Conservation (phyloP, 2,797 vertebrate genomes). For the Clarias laeviceps region DNA sequence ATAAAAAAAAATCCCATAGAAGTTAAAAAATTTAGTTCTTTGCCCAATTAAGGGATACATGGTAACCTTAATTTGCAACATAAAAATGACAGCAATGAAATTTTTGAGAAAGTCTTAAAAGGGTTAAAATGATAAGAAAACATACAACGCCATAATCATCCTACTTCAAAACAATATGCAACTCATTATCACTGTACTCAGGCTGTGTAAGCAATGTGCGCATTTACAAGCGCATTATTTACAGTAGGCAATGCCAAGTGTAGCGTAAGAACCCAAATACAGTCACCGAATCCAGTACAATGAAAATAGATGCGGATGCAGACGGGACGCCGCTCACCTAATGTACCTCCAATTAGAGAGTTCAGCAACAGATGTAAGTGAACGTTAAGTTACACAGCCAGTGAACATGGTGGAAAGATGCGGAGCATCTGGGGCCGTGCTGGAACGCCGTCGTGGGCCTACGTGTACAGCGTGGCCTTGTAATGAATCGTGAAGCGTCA, state of each 20-base stretch:
- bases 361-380: constrained; percentile 42
- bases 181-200: not conserved
- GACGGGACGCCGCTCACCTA: constrained; percentile 48
- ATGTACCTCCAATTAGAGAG: constrained; percentile 31
- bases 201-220: constrained; percentile 3
- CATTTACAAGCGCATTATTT: constrained; percentile 28
- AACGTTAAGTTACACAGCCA: constrained; percentile 57
- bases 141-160: not conserved
- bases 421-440: constrained; percentile 60
- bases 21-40: too few relatives aligned
- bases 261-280: constrained; percentile 50
- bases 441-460: constrained; percentile 43
- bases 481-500: constrained; percentile 58
- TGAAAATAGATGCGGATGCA: constrained; percentile 45
- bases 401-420: constrained; percentile 58
- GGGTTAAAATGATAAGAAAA: not conserved
- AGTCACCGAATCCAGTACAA: constrained; percentile 46
- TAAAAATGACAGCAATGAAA: too few relatives aligned
- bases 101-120: too few relatives aligned
- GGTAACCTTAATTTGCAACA: too few relatives aligned
- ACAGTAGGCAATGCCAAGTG: constrained; percentile 46
- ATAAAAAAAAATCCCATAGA: too few relatives aligned
- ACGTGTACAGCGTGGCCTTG: constrained; percentile 27
- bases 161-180: not conserved
- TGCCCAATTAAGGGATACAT: too few relatives aligned